These are phyloP conservation scores for Leptopterna dolabrata DNA, from an alignment of 2,888 invertebrate genomes.

Conservation along the genomic window DNA sequence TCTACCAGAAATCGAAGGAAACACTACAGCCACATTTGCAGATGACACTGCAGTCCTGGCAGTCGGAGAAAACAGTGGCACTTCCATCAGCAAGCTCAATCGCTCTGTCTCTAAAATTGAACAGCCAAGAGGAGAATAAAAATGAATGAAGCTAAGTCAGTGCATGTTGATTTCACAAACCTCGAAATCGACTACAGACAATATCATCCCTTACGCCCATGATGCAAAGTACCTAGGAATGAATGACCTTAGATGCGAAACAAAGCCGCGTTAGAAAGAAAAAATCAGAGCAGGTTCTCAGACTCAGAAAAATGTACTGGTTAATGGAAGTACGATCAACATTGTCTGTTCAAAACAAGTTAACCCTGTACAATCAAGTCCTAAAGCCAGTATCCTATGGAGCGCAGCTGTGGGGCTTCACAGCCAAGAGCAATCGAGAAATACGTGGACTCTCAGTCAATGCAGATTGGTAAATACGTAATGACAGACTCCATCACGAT, in stretches of 20 bases:
- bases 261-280: neutral
- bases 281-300: neutral
- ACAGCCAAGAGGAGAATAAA: no score
- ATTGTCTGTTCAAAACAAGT: neutral
- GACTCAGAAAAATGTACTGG: neutral
- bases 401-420: neutral
- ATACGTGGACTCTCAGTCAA: neutral
- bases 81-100: no score
- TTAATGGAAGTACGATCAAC: neutral
- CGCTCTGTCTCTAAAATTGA: no score
- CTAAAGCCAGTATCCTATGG: neutral
- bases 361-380: neutral
- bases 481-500: neutral
- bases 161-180: no score
- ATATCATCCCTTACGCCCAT: neutral
- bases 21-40: no score
- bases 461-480: neutral
- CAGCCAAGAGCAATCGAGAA: neutral
- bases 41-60: no score
- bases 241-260: neutral
- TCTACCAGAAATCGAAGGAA: no score
- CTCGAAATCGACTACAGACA: no score
- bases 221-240: neutral
- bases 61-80: no score
- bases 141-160: no score